Evolutionary conservation across 1,140 invertebrate species (phyloP).

Genomic region (Chrysomallon squamiferum): DNA sequence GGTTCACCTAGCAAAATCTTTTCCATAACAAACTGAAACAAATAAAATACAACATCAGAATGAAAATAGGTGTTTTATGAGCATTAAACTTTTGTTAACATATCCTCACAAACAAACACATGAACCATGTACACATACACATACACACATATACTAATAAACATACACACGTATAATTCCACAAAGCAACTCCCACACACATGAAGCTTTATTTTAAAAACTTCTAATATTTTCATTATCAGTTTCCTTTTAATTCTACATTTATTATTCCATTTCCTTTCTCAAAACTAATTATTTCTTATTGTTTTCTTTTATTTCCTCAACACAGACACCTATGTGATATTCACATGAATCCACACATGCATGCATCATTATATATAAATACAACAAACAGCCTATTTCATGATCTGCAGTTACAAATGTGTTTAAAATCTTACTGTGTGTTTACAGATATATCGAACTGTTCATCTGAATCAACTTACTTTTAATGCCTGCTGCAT

Average conservation of each 20-base stretch:
- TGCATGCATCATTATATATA: not conserved
- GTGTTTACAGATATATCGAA: too few species aligned
- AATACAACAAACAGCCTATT: not conserved
- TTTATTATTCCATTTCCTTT: too few species aligned
- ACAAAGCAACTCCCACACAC: not conserved
- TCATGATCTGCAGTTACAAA: too few species aligned
- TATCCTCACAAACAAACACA: not conserved
- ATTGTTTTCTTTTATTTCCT: too few species aligned
- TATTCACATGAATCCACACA: too few species aligned
- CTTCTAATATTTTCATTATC: too few species aligned
- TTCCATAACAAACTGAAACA: conserved; percentile 27
- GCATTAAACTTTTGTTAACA: not conserved
- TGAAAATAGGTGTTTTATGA: not conserved
- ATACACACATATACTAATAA: not conserved
- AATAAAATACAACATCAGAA: not conserved
- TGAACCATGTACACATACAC: not conserved
- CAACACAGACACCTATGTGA: too few species aligned
- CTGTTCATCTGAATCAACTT: not conserved
- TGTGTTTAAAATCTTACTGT: too few species aligned
- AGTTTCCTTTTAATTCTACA: too few species aligned
- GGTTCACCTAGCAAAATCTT: conserved; percentile 15
- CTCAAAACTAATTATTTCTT: too few species aligned
- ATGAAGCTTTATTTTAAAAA: not conserved
- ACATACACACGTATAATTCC: not conserved
- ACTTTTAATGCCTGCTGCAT: conserved; percentile 33